Conservation (phyloP, 1,140 invertebrate genomes). For the Atopsyche davidsoni region DNA sequence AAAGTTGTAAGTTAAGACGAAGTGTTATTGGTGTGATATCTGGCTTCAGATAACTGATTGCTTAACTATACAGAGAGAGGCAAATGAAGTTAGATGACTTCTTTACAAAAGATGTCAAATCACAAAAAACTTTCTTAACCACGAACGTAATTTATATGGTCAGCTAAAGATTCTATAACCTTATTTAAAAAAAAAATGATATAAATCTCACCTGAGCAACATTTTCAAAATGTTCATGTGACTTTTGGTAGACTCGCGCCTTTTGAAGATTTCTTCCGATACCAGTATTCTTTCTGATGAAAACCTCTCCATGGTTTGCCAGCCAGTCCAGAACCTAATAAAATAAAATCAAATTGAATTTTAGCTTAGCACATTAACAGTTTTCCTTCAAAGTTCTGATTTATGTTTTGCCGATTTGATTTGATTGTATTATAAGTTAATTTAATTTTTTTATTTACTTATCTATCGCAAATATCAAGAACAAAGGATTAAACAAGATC, state of each 20-base stretch:
- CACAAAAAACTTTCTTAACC: too few species aligned
- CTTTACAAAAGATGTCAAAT: too few species aligned
- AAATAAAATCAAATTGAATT: constrained; percentile 16
- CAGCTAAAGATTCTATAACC: too few species aligned
- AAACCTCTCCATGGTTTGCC: constrained; percentile 97
- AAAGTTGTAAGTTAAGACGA: too few species aligned
- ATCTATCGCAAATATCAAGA: too few species aligned
- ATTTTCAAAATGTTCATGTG: constrained; percentile 97
- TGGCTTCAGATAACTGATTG: too few species aligned
- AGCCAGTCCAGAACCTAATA: constrained; percentile 91
- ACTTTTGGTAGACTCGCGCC: constrained; percentile 92
- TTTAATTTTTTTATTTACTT: background rate
- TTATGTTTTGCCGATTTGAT: background rate
- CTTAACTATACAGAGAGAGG: too few species aligned
- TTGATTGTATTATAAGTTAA: background rate
- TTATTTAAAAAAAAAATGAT: constrained; percentile 12
- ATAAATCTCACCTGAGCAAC: constrained; percentile 77
- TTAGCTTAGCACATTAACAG: constrained; percentile 6
- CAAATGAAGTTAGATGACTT: too few species aligned
- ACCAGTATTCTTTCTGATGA: constrained; percentile 91
- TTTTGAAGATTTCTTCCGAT: constrained; percentile 93
- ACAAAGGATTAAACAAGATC: too few species aligned
- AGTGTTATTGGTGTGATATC: too few species aligned
- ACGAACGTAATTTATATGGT: too few species aligned
- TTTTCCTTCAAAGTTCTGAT: background rate